A percentile compares a stretch with the other conserved stretches of the same genome.
Evolutionary conservation across 2,888 invertebrate genomes (phyloP).

Genomic region (Eupithecia centaureata): DNA sequence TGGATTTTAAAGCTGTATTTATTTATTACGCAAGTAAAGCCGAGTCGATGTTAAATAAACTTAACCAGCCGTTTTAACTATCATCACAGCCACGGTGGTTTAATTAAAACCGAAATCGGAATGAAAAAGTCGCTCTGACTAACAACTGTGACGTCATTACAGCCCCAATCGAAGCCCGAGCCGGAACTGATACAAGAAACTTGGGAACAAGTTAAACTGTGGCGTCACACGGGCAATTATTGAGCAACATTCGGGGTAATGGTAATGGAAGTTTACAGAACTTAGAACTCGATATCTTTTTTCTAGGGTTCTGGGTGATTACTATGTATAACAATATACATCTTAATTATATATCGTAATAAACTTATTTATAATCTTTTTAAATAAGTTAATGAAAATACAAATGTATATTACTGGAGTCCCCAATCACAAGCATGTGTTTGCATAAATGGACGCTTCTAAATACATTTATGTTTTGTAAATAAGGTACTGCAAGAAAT

Average conservation of each 20-base stretch:
- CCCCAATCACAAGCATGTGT: too few species aligned
- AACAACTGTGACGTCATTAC: conserved; percentile 65
- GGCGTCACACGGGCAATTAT: conserved; percentile 14
- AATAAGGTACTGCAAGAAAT: too few species aligned
- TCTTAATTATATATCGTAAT: too few species aligned
- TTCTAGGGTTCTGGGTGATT: too few species aligned
- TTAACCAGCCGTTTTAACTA: conserved; percentile 49
- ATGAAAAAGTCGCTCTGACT: conserved; percentile 60
- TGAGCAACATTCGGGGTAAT: not conserved
- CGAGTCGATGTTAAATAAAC: not conserved
- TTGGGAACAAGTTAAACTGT: conserved; percentile 56
- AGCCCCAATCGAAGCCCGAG: conserved; percentile 63
- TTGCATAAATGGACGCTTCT: too few species aligned
- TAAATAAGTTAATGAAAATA: too few species aligned
- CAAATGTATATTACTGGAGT: too few species aligned
- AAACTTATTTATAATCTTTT: too few species aligned
- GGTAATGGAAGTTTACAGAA: too few species aligned
- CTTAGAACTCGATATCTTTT: too few species aligned
- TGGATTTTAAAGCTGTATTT: not conserved
- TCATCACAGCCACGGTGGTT: conserved; percentile 53
- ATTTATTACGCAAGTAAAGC: not conserved
- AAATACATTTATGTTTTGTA: too few species aligned
- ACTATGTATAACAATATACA: too few species aligned
- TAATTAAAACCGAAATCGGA: conserved; percentile 71
- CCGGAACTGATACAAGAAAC: conserved; percentile 66